Conservation (phyloP, 2,888 invertebrate genomes). For the Drosophila paracracens region DNA sequence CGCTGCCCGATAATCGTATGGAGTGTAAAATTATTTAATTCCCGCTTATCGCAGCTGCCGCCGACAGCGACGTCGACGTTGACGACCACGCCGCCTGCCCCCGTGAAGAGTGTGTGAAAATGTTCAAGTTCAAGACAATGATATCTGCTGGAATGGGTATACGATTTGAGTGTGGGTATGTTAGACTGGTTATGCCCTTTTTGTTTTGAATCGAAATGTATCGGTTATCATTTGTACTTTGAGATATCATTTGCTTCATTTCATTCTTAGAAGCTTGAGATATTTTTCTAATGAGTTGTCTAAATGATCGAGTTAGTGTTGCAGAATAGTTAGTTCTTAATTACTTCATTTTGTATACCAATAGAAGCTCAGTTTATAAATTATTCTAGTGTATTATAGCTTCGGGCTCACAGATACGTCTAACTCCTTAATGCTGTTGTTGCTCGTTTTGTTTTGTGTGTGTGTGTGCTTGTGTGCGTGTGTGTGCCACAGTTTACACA, state of each 20-base stretch:
- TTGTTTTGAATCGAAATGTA: not conserved
- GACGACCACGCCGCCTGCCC: conserved; percentile 22
- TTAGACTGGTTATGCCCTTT: conserved; percentile 19
- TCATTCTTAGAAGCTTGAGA: not conserved
- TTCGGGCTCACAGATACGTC: conserved; percentile 28
- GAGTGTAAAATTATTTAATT: conserved; percentile 81
- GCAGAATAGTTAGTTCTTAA: not conserved
- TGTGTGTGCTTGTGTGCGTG: conserved; percentile 20
- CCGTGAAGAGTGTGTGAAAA: conserved; percentile 70
- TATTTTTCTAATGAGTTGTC: not conserved
- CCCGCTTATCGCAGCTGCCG: conserved; percentile 75
- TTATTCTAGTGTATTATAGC: conserved; percentile 36
- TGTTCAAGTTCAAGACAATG: conserved; percentile 71
- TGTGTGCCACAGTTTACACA: conserved; percentile 75
- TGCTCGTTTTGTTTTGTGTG: conserved; percentile 48
- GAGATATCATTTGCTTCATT: not conserved
- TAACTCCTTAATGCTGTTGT: conserved; percentile 40
- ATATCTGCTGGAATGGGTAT: conserved; percentile 60
- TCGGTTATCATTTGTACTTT: not conserved
- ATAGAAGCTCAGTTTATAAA: not conserved
- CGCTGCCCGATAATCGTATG: conserved; percentile 81
- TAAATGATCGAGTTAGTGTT: not conserved
- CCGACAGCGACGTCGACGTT: conserved; percentile 9
- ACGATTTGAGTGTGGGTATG: conserved; percentile 1
- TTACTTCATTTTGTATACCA: not conserved